Conservation (phyloP, 1,140 invertebrate genomes). For the Gonioctena quinquepunctata region DNA sequence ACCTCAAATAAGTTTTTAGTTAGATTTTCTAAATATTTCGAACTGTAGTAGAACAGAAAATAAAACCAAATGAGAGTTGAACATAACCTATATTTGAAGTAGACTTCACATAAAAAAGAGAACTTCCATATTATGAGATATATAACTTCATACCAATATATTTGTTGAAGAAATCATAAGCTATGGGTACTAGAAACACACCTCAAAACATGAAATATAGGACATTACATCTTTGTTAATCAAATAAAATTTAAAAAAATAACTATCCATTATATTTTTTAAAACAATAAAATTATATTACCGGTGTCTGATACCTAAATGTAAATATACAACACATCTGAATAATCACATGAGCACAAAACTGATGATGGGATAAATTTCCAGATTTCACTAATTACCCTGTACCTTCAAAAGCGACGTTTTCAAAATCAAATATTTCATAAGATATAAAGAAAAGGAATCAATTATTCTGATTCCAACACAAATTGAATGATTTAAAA, state of each 20-base stretch:
- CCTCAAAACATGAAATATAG: background rate
- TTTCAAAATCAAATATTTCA: no score
- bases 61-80: background rate
- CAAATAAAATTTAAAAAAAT: background rate
- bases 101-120: background rate
- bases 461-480: no score
- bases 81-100: background rate
- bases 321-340: background rate
- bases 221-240: background rate
- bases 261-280: background rate
- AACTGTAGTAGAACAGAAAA: no score
- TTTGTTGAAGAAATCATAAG: background rate
- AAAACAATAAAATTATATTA: background rate
- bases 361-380: background rate
- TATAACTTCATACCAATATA: background rate
- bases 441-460: no score
- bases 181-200: background rate
- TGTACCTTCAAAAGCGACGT: no score
- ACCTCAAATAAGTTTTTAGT: no score
- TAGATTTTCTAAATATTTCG: no score
- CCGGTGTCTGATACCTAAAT: background rate
- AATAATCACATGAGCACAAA: background rate
- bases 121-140: background rate
- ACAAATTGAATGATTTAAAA: no score
- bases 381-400: no score